Evolutionary conservation across 2,113 vertebrate species (phyloP).

Genomic region (Hemicordylus capensis): DNA sequence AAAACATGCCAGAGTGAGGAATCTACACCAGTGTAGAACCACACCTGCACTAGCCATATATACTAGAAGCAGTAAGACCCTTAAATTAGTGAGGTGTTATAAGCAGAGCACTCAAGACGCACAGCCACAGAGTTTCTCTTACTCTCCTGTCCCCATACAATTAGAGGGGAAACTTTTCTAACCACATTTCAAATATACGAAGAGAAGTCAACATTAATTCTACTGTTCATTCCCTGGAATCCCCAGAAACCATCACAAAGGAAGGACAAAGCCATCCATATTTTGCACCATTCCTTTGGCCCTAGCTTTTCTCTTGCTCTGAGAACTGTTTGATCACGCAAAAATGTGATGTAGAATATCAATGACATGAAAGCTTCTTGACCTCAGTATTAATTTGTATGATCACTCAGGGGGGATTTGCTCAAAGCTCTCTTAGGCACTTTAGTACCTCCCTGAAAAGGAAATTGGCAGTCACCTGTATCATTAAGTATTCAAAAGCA

Average conservation of each 20-base stretch:
- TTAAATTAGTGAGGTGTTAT: neutral
- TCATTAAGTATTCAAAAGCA: constrained; percentile 47
- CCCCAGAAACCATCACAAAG: neutral
- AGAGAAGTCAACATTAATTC: neutral
- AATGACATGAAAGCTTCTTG: neutral
- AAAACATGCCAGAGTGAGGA: neutral
- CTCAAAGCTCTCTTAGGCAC: constrained; percentile 42
- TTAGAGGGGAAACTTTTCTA: neutral
- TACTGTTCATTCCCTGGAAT: neutral
- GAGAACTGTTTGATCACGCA: constrained; percentile 26
- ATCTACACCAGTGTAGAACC: neutral
- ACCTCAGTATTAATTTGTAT: constrained; percentile 28
- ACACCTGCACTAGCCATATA: neutral
- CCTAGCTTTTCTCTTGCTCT: neutral
- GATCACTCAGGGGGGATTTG: constrained; percentile 23
- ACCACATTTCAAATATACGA: neutral
- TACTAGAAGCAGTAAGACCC: neutral
- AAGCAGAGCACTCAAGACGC: neutral
- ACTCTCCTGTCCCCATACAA: neutral
- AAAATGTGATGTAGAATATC: neutral
- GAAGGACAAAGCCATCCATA: neutral
- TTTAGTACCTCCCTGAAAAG: constrained; percentile 41
- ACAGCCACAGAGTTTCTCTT: neutral
- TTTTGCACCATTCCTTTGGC: neutral
- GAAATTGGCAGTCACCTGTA: constrained; percentile 36